Base-by-base conservation (phyloP, 2,113 vertebrate genomes). In the Narcine bancroftii region DNA sequence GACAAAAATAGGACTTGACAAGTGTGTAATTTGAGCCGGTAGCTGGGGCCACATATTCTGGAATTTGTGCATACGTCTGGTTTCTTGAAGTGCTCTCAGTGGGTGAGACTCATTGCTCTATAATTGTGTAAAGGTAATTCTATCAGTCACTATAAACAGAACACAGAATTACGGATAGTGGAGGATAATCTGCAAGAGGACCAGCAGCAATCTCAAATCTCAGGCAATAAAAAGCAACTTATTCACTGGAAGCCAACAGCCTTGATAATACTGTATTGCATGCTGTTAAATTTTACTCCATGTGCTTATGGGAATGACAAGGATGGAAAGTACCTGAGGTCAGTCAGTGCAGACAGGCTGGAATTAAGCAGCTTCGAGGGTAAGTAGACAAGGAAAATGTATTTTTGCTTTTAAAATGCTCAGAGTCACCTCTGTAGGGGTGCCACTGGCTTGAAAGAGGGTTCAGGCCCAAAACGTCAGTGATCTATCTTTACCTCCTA, bases 1-100 rank as follows among this genome's bases (percentile, higher is more conserved):
- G 53, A 24, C 39, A 36, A 60, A 85, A 87, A 87, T 87, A 15
- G 53, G n/a, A 63, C 19, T 36, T 87, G 81, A 87, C 81, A 87
- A 21, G 81, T 87, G 81, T 63, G 81, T 19, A 63, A 87, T 87
- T n/a, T 87, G 53, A 60, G 50, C 45, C 5, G 17, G 15, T 15
- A 39, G 29, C 6, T n/a, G 13, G 15, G 33, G 15, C 1, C 17
- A 36, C 53, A 19, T 63, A 36, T 56, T 63, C n/a, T 60, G 17
- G 17, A 60, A 21, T 87, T 87, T 60, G 81, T 87, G 81, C 53
- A 21, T 33, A 1, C 19, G 81, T 4, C 81, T 87, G 17, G 4
- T 87, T 87, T 87, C 33, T 63, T n/a, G n/a, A 87, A n/a, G 33
- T 87, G 15, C 33, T 87, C 33, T 33, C 81, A 21, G 26, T 85